Percentiles rank a stretch among this genome's conserved stretches.
Evolutionary conservation across 2,113 vertebrate genomes (phyloP).

Genomic region (Sinosuthora webbiana): DNA sequence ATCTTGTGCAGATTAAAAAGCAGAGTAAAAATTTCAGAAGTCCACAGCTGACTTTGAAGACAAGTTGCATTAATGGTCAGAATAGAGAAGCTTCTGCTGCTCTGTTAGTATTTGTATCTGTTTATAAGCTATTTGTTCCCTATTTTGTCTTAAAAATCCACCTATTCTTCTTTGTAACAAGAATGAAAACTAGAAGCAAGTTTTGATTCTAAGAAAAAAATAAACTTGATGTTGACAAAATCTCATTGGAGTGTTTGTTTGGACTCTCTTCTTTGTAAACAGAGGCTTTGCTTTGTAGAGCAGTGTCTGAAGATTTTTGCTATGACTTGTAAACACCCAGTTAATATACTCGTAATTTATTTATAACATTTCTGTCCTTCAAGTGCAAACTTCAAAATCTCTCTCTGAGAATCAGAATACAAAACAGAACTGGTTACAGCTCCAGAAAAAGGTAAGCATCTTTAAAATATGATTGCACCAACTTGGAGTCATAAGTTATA

Average conservation of each 20-base stretch:
- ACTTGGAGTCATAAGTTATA: background rate
- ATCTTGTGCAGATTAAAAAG: background rate
- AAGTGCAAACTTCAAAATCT: background rate
- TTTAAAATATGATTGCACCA: background rate
- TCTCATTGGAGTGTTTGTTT: background rate
- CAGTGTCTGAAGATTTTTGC: background rate
- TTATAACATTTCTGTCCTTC: constrained; percentile 23
- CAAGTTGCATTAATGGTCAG: background rate
- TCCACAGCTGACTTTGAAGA: background rate
- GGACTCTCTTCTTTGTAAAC: background rate
- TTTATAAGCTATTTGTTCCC: background rate
- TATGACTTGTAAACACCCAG: background rate
- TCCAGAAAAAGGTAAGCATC: background rate
- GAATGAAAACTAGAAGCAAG: background rate
- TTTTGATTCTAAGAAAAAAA: background rate
- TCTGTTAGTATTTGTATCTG: background rate
- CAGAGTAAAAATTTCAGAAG: background rate
- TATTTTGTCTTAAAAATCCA: background rate
- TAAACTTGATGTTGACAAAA: background rate
- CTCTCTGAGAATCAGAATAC: background rate
- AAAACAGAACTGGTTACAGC: background rate
- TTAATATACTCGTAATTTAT: constrained; percentile 1
- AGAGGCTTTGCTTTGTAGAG: background rate
- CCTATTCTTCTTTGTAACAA: background rate
- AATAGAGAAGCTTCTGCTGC: background rate